Conservation (phyloP, 2,888 invertebrate genomes). For the Machimus atricapillus region DNA sequence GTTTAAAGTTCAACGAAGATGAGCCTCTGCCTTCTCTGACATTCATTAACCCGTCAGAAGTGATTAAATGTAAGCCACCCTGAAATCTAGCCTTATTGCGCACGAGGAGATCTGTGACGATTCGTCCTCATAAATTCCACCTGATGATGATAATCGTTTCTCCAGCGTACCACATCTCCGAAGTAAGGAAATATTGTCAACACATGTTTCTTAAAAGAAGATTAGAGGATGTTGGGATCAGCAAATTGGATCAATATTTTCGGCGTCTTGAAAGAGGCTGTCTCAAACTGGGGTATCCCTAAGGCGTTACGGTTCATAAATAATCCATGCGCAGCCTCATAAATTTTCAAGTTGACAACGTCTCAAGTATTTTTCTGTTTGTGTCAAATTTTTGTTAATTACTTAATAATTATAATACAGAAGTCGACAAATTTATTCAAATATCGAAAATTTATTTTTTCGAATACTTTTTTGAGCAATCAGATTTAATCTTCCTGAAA, state of each 20-base stretch:
- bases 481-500: too few relatives aligned
- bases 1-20: not conserved
- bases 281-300: not conserved
- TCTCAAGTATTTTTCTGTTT: conserved; percentile 13
- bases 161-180: not conserved
- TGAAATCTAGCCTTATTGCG: not conserved
- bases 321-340: conserved; percentile 5
- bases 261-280: conserved; percentile 19
- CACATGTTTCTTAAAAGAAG: conserved; percentile 12
- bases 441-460: not conserved
- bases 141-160: conserved; percentile 34
- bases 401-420: conserved; percentile 15
- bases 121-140: conserved; percentile 19
- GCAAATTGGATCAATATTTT: conserved; percentile 37
- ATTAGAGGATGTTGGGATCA: conserved; percentile 34
- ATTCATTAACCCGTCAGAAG: not conserved
- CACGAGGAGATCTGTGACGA: not conserved
- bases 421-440: conserved; percentile 15
- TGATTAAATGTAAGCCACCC: not conserved
- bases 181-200: conserved; percentile 28
- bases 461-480: not conserved
- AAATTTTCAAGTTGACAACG: conserved; percentile 27
- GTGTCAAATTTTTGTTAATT: conserved; percentile 36
- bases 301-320: conserved; percentile 30
- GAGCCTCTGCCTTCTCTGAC: conserved; percentile 1